Base-by-base conservation (phyloP, 2,888 invertebrate genomes). In the Conops quadrifasciatus region DNA sequence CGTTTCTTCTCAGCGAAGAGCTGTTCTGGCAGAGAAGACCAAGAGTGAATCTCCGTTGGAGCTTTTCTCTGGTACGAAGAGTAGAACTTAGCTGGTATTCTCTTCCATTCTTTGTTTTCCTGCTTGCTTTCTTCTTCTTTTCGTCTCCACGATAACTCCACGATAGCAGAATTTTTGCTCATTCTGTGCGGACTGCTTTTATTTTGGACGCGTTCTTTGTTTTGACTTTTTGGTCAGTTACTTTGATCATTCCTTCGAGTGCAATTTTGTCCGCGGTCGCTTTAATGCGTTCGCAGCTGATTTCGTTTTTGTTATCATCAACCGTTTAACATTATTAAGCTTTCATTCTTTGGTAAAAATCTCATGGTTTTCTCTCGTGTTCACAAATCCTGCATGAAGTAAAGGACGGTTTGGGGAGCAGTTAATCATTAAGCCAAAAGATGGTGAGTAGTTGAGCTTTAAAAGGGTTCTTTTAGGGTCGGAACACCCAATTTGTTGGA, bases 141-240 rank as follows among this genome's bases (percentile, higher is more conserved):
- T 5, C 15, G 11, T 72, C 71, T 76, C 78, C 78, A 75, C 76
- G 47, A 75, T 77, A 73, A 72, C 70, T 56, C 71, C n/a, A n/a
- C n/a, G n/a, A 76, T 78, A 72, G 51, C 16, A 13, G 26, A 28
- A 62, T 69, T 36, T 64, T 71, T 70, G 36, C 9, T 36, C 9
- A 36, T 49, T 19, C 19, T 49, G 11, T 49, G 7, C 19, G 49
- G 49, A 4, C 11, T 49, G 3, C 3, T 49, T 36, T 36, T 9
- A 36, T 36, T 36, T 36, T 36, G 9, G 9, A 36, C 36, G 9
- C 36, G n/a, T 19, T 49, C 49, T 49, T 49, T 19, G 19, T 16
- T 16, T 49, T 4, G 15, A 5, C 49, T 49, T 49, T 49, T 49
- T 49, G n/a, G 49, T 11, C n/a, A 49, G 49, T 15, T 49, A 2